A percentile compares a stretch with the other conserved stretches of the same genome.
Evolutionary conservation across 2,113 vertebrate genomes (phyloP).

Genomic region (Drymodes brunneopygia): DNA sequence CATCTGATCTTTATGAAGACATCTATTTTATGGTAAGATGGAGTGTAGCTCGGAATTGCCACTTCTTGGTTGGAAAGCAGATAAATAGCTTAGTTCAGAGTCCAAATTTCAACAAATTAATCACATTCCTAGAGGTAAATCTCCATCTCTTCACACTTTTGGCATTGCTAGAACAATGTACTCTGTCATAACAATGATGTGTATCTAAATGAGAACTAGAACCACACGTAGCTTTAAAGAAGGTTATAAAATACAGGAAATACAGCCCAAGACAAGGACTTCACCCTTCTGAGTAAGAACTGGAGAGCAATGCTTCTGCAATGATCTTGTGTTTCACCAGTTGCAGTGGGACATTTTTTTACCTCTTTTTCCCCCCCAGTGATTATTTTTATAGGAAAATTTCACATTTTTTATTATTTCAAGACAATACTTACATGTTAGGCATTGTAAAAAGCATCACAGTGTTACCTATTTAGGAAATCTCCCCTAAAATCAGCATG

Average conservation of each 20-base stretch:
- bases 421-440: background rate
- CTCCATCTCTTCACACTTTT: background rate
- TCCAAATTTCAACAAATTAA: background rate
- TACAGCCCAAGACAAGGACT: background rate
- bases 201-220: background rate
- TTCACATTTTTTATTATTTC: background rate
- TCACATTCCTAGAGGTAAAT: background rate
- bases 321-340: background rate
- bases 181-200: background rate
- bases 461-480: background rate
- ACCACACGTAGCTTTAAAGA: background rate
- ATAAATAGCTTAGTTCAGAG: background rate
- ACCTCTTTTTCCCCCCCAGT: fast-evolving
- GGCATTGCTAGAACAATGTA: background rate
- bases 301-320: background rate
- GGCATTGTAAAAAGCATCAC: background rate
- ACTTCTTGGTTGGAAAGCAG: background rate
- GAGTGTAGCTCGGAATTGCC: background rate
- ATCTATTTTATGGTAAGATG: background rate
- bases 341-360: background rate
- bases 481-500: background rate
- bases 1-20: background rate
- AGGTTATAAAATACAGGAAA: background rate
- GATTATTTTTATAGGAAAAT: background rate
- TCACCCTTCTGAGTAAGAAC: background rate